phyloP scores from a whole-genome alignment of 2,113 vertebrate genomes.

The Protobothrops flavoviridis region DNA sequence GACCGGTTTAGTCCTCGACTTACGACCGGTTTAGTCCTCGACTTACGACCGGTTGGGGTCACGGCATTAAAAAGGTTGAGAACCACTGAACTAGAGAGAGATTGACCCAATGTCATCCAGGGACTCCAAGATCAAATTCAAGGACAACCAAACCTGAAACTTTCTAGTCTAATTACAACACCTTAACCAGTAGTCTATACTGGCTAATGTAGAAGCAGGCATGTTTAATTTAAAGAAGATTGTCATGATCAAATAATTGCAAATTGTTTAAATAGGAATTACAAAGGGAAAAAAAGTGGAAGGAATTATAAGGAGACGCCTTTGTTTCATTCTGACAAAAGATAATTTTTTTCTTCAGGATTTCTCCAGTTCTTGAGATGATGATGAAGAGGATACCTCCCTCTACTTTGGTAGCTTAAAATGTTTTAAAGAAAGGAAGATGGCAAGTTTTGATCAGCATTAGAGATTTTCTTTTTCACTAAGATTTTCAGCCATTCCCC shows the following conservation, averaged over 20 bases:
- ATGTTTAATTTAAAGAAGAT: neutral
- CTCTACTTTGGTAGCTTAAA: neutral
- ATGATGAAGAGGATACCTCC: neutral
- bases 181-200: neutral
- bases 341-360: neutral
- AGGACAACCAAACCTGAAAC: neutral
- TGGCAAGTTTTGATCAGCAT: neutral
- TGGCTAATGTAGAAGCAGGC: neutral
- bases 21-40: no score
- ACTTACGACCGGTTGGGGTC: no score
- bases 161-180: neutral
- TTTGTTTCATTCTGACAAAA: neutral
- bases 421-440: neutral
- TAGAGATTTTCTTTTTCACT: slow-evolving; percentile 35
- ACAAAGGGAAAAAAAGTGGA: neutral
- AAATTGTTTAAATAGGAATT: neutral
- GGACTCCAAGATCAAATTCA: neutral
- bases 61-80: no score
- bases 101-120: neutral
- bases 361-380: neutral
- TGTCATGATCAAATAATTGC: neutral
- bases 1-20: no score
- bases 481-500: slow-evolving; percentile 36
- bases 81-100: no score
- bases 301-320: neutral